A percentile compares a stretch with the other conserved stretches of the same genome.
Evolutionary conservation across 2,797 vertebrate species (phyloP).

Genomic region (Neosalanx taihuensis): DNA sequence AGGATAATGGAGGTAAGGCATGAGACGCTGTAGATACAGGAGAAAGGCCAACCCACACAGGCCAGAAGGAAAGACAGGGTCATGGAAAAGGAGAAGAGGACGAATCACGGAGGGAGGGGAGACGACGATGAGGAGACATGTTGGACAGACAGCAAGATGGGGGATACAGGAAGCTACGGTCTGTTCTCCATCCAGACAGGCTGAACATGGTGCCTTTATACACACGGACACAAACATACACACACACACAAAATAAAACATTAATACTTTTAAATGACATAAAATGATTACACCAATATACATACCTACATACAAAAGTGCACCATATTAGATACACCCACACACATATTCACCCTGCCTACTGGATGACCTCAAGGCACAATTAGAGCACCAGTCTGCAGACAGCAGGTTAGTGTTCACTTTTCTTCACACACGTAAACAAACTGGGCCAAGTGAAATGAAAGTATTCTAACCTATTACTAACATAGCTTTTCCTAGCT

Average conservation of each 20-base stretch:
- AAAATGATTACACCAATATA: not conserved
- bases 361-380: not conserved
- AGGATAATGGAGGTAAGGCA: no score
- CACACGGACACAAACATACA: not conserved
- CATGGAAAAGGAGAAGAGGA: no score
- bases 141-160: no score
- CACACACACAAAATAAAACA: not conserved
- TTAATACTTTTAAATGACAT: not conserved
- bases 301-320: not conserved
- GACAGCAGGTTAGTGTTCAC: not conserved
- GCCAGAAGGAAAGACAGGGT: not conserved
- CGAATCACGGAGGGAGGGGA: no score
- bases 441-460: not conserved
- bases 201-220: not conserved
- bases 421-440: not conserved
- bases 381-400: slow-evolving; percentile 4
- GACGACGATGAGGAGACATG: no score
- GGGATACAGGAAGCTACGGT: no score
- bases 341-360: not conserved
- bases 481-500: not conserved
- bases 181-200: no score
- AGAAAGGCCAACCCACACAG: not conserved
- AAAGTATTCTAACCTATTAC: not conserved
- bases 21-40: no score
- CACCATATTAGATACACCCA: not conserved